Base-by-base conservation (phyloP, 2,888 invertebrate genomes). In the Ctenicera cuprea region DNA sequence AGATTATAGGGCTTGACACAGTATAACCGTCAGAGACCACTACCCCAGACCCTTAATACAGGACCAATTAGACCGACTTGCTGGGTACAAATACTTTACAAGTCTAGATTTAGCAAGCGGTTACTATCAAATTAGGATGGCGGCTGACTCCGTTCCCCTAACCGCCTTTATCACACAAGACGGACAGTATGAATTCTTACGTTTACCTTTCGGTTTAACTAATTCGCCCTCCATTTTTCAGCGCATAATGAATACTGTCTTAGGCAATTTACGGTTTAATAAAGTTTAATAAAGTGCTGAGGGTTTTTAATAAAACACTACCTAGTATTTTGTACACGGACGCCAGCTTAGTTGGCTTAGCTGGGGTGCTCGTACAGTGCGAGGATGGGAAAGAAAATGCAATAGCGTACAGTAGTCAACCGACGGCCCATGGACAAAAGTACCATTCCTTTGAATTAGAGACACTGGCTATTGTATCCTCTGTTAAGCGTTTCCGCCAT, bases 361-460 rank as follows among this genome's bases (percentile, higher is more conserved):
- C 71, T 9, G 80, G 73, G 0, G 76, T 79, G 0, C 18, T 80
- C 5, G 16, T 80, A 4, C 80, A 81, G 69, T 30, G 48, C 54
- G 70, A 78, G 30, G 18, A 14, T 12, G 70, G 73, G 4, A 73
- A 69, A 22, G 69, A 71, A 33, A 68, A 78, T 12, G 77, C 75
- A 4, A 76, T 85, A 1, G 78, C 80, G 0, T 85, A 82, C 70
- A 79, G 76, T 30, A 82, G 82, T 50, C 76, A 81, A 9, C 80
- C 79, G 14, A 79, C 84, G 0, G 79, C 78, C 0, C 22, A 41
- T 9, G 76, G 66, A 81, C 80, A 77, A 54, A 78, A 72, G 71
- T 76, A 54, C 59, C 76, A 76, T 45, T 77, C 73, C 0, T 78
- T 73, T 33, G 78, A 77, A 52, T 43, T 77, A 3, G 78, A 78